A percentile compares a stretch with the other conserved stretches of the same genome.
These are phyloP conservation scores for Formica selysi DNA, from an alignment of 1,140 invertebrate species.

Conservation along the genomic window DNA sequence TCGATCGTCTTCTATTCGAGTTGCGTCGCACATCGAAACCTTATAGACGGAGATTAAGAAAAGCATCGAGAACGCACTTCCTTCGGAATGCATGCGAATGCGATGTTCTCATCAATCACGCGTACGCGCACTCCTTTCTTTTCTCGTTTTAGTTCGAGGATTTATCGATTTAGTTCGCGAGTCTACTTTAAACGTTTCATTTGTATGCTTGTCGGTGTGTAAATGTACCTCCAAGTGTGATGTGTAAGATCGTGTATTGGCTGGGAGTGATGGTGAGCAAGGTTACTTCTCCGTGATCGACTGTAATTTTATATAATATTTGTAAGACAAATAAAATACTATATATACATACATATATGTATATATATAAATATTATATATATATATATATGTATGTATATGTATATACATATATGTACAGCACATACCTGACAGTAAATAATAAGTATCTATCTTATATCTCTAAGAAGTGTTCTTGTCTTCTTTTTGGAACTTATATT, in stretches of 20 bases:
- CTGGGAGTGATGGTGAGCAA: constrained; percentile 66
- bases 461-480: constrained; percentile 60
- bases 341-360: constrained; percentile 32
- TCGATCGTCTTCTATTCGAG: constrained; percentile 39
- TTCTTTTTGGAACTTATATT: neutral
- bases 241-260: constrained; percentile 71
- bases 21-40: constrained; percentile 29
- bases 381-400: too few relatives aligned
- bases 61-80: constrained; percentile 8
- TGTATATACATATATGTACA: constrained; percentile 77
- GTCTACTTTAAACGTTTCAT: constrained; percentile 68
- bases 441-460: constrained; percentile 84
- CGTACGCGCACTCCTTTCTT: neutral
- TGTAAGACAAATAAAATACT: constrained; percentile 85
- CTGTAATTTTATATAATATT: constrained; percentile 87
- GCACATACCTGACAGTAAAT: constrained; percentile 85
- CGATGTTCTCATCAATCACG: constrained; percentile 9
- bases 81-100: constrained; percentile 3
- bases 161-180: constrained; percentile 69
- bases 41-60: constrained; percentile 39
- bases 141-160: constrained; percentile 27
- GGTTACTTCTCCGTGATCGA: constrained; percentile 83
- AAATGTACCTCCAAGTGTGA: constrained; percentile 56
- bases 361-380: too few relatives aligned
- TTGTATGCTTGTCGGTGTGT: constrained; percentile 53